These are phyloP conservation scores for Calidris pygmaea DNA, from an alignment of 2,113 vertebrate species.

Conservation along the genomic window DNA sequence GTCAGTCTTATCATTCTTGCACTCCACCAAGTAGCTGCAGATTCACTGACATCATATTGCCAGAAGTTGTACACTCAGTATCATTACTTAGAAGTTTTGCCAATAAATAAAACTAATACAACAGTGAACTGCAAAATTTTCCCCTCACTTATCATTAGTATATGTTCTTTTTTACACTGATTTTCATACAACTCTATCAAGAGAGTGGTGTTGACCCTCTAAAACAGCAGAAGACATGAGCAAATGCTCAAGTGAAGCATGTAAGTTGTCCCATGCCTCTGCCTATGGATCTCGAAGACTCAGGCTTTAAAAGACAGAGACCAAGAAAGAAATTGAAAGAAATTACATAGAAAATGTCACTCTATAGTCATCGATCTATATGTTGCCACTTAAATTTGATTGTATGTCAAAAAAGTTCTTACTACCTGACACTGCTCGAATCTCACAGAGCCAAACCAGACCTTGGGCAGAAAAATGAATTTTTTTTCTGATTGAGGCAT, in stretches of 20 bases:
- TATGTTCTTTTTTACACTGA: not conserved
- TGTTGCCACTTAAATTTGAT: not conserved
- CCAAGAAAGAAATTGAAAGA: not conserved
- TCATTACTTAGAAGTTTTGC: not conserved
- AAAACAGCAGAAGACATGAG: not conserved
- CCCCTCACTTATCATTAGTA: not conserved
- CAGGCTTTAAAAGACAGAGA: not conserved
- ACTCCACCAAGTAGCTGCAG: not conserved
- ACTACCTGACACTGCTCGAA: not conserved
- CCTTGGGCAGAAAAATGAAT: not conserved
- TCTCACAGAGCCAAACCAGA: not conserved
- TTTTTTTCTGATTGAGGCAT: not conserved
- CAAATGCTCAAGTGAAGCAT: not conserved
- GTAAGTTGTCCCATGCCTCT: not conserved
- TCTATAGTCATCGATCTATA: not conserved
- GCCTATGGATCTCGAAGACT: not conserved
- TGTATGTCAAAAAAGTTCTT: not conserved
- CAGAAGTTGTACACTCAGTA: not conserved
- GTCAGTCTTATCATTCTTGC: not conserved
- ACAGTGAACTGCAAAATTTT: not conserved
- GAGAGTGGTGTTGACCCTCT: not conserved
- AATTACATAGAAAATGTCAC: not conserved
- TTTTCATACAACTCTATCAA: not conserved
- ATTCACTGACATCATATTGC: not conserved
- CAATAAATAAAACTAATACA: not conserved